These are phyloP conservation scores for Miniopterus natalensis DNA, from an alignment of 2,113 vertebrate genomes.

Conservation along the genomic window DNA sequence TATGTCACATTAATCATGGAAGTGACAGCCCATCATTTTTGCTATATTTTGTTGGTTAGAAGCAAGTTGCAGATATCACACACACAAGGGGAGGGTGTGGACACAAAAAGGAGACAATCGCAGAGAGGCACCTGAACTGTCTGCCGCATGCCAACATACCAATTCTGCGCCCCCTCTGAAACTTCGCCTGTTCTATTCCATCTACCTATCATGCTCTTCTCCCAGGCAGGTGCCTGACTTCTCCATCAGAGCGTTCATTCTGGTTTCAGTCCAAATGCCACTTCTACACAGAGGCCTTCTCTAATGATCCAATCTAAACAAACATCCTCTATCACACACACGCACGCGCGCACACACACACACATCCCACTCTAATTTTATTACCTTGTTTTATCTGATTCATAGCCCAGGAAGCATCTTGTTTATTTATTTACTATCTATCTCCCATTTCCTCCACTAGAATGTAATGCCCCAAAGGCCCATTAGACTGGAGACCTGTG, in stretches of 20 bases:
- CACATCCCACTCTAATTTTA: background rate
- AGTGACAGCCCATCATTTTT: background rate
- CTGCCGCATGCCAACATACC: background rate
- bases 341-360: background rate
- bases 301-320: background rate
- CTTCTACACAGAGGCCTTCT: background rate
- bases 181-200: background rate
- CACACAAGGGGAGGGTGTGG: background rate
- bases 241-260: background rate
- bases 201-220: background rate
- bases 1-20: background rate
- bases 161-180: background rate
- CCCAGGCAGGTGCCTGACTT: background rate
- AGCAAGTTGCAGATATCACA: background rate
- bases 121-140: background rate
- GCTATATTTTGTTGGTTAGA: background rate
- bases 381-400: background rate
- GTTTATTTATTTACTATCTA: background rate
- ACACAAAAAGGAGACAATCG: background rate
- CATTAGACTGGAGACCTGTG: background rate
- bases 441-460: background rate
- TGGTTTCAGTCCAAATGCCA: background rate
- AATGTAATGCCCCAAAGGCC: background rate
- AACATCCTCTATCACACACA: background rate
- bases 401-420: background rate